phyloP scores from a whole-genome alignment of 2,797 vertebrate species.

The Podarcis lilfordi region DNA sequence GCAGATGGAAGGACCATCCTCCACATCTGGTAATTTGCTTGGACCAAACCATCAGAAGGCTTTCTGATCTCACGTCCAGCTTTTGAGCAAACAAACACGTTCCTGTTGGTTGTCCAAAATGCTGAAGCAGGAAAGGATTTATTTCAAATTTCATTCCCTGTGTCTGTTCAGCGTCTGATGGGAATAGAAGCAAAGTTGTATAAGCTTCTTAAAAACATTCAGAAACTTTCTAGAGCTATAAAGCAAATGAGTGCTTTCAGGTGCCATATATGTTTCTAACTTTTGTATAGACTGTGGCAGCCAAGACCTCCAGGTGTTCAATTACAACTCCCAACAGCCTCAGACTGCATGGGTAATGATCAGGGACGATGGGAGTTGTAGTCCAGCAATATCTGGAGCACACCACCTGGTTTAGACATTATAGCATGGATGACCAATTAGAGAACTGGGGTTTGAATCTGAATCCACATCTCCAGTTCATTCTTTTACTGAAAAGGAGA shows the following conservation, averaged over 20 bases:
- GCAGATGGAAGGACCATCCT: conserved; percentile 2
- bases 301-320: too few species aligned
- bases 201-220: not conserved
- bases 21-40: conserved; percentile 40
- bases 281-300: not conserved
- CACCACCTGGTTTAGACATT: not conserved
- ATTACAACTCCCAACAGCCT: too few species aligned
- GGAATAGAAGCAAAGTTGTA: not conserved
- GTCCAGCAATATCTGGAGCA: too few species aligned
- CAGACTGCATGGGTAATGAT: too few species aligned
- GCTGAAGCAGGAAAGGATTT: conserved; percentile 11
- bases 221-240: not conserved
- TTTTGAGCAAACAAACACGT: not conserved
- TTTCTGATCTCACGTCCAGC: not conserved
- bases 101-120: conserved; percentile 6
- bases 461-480: not conserved
- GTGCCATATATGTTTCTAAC: not conserved
- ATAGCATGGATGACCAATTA: not conserved
- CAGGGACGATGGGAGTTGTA: too few species aligned
- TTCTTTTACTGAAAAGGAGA: not conserved
- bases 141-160: not conserved
- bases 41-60: conserved; percentile 11
- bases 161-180: not conserved
- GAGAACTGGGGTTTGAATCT: not conserved
- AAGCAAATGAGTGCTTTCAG: not conserved